Conservation (phyloP, 2,888 invertebrate genomes). For the Gymnocheta viridis region DNA sequence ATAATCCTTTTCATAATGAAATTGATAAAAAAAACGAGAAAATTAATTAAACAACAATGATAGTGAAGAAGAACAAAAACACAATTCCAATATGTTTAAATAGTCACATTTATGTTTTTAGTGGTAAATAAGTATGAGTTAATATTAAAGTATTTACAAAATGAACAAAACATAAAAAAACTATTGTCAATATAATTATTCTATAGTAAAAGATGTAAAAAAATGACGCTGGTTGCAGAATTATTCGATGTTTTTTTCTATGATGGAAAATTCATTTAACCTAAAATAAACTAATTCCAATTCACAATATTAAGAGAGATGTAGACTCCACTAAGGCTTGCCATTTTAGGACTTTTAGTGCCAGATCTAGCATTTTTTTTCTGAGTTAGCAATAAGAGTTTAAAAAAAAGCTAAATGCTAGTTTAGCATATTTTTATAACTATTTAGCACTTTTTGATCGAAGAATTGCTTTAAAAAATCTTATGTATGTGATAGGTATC, state of each 20-base stretch:
- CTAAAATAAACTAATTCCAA: too few species aligned
- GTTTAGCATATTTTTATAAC: too few species aligned
- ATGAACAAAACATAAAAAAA: background rate
- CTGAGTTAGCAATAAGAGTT: too few species aligned
- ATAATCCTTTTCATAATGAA: slow-evolving; percentile 24
- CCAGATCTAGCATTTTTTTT: too few species aligned
- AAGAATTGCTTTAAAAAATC: too few species aligned
- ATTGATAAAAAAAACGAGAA: slow-evolving; percentile 12
- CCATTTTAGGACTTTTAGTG: too few species aligned
- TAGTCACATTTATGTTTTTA: slow-evolving; percentile 10
- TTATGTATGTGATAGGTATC: too few species aligned
- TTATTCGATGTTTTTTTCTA: background rate
- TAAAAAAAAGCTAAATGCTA: too few species aligned
- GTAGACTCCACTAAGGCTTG: too few species aligned
- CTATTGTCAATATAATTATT: background rate
- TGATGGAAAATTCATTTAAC: background rate
- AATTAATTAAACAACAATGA: slow-evolving; percentile 30
- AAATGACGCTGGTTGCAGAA: background rate
- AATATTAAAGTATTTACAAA: background rate
- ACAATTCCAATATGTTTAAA: background rate
- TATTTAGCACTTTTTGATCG: too few species aligned
- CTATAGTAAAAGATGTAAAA: background rate
- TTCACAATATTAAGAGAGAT: too few species aligned
- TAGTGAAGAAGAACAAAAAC: background rate
- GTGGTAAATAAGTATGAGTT: slow-evolving; percentile 13